Evolutionary conservation across 2,797 vertebrate genomes (phyloP).

Genomic region (Eurystomus glaucurus): DNA sequence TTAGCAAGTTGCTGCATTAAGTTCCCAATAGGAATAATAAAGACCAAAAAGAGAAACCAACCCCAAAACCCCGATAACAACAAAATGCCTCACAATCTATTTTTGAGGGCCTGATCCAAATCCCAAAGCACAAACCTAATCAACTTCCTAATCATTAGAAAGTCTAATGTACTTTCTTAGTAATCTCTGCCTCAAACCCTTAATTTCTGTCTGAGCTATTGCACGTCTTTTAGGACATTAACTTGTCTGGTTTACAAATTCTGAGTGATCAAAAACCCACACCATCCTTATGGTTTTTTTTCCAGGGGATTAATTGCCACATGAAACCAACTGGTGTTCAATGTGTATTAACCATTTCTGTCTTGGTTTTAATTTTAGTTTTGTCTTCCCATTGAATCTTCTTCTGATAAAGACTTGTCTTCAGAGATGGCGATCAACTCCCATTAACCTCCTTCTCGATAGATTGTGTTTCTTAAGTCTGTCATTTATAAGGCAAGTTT

Average conservation of each 20-base stretch:
- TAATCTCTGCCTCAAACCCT: constrained; percentile 71
- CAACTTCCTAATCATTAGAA: constrained; percentile 69
- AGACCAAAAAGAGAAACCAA: constrained; percentile 21
- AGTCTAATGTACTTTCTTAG: constrained; percentile 65
- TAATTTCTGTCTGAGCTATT: constrained; percentile 66
- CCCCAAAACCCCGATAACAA: constrained; percentile 52
- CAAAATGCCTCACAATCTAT: constrained; percentile 47
- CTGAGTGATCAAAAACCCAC: not conserved
- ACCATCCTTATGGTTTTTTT: not conserved
- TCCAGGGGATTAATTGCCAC: not conserved
- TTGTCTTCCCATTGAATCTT: not conserved
- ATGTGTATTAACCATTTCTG: constrained; percentile 23
- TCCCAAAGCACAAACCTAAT: constrained; percentile 75
- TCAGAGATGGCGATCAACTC: not conserved
- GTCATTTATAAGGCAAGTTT: not conserved
- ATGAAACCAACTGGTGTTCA: not conserved
- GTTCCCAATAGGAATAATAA: constrained; percentile 52
- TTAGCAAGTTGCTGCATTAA: constrained; percentile 14
- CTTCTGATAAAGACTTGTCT: not conserved
- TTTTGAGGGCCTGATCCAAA: constrained; percentile 68
- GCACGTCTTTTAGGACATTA: constrained; percentile 54
- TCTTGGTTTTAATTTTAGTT: constrained; percentile 13
- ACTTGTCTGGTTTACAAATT: constrained; percentile 61
- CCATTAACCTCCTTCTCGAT: not conserved
- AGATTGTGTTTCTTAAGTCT: not conserved